Percentiles rank a stretch among this genome's conserved stretches.
phyloP scores from a whole-genome alignment of 2,113 vertebrate genomes.

The Prionailurus bengalensis region DNA sequence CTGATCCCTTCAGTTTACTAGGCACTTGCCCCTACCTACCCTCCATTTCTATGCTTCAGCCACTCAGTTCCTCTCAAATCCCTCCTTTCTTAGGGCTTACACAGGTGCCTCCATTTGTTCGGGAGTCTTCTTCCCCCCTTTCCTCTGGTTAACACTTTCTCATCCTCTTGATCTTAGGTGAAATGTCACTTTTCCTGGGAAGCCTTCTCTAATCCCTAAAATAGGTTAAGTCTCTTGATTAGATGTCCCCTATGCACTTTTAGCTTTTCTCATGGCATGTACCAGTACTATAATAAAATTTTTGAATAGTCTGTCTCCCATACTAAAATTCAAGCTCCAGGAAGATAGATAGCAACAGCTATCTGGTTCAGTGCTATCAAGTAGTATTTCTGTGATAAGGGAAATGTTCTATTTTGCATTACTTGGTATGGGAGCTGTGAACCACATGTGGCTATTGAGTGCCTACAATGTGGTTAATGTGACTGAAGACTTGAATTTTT shows the following conservation, averaged over 20 bases:
- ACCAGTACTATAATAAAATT: conserved; percentile 1
- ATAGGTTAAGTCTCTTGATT: background rate
- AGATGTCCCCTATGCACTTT: background rate
- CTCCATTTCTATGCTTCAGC: background rate
- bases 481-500: background rate
- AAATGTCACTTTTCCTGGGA: background rate
- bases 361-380: background rate
- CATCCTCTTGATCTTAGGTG: background rate
- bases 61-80: background rate
- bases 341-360: background rate
- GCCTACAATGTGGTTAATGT: background rate
- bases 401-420: background rate
- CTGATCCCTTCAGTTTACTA: background rate
- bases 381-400: background rate
- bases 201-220: background rate
- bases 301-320: background rate
- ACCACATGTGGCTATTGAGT: background rate
- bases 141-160: background rate
- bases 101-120: background rate
- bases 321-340: background rate
- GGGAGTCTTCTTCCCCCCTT: background rate
- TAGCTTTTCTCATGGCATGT: background rate
- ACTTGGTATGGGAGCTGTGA: background rate
- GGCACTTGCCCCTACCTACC: background rate
- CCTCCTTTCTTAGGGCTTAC: background rate